These are phyloP conservation scores for Myzus persicae DNA, from an alignment of 1,140 invertebrate genomes.

Conservation along the genomic window DNA sequence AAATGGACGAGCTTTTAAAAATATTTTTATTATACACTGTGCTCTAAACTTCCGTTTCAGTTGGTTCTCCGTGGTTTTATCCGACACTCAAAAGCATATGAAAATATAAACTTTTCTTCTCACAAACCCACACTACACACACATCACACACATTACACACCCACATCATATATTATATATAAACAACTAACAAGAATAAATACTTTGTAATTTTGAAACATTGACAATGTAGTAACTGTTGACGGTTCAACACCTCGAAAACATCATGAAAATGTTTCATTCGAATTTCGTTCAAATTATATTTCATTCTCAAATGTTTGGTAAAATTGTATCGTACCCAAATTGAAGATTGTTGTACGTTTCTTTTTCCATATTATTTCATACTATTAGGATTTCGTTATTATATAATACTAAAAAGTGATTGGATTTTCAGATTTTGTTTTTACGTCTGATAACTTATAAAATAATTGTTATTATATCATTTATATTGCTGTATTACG, in stretches of 20 bases:
- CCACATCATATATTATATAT: not conserved
- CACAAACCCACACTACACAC: not conserved
- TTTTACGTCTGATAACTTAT: not conserved
- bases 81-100: not conserved
- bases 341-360: not conserved
- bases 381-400: not conserved
- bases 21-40: not conserved
- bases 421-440: not conserved
- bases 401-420: not conserved
- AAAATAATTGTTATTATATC: not conserved
- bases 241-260: not conserved
- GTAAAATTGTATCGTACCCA: not conserved
- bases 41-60: not conserved
- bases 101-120: not conserved
- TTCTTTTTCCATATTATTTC: not conserved
- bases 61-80: not conserved
- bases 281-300: not conserved
- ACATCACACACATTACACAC: not conserved
- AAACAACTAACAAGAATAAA: no score
- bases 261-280: not conserved
- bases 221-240: not conserved
- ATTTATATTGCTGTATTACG: not conserved
- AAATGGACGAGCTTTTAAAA: not conserved
- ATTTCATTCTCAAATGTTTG: not conserved
- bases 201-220: not conserved